Evolutionary conservation across 2,888 invertebrate genomes (phyloP), one percentile per base, ranked within the genome.

Genomic region (Caenorhabditis sinica): DNA sequence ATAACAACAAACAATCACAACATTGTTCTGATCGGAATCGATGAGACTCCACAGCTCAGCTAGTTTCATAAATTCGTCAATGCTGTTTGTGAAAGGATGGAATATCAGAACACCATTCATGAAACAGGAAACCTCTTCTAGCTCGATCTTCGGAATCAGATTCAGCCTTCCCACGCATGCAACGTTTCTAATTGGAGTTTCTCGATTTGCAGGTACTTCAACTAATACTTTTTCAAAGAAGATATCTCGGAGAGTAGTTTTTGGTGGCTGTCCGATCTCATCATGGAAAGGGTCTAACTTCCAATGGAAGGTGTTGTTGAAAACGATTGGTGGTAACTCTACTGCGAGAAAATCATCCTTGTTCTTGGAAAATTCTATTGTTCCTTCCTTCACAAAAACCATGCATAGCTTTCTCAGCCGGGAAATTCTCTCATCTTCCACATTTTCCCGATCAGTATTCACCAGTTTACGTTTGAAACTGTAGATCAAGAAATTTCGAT

Each of bases 381-480:
- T 56, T 17, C 74, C 74, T 23, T 74, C 56, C 45, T 28, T 68
- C 1, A 72, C 15, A 36, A 77, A 77, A 28, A 45, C 11, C 13
- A 9, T 36, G 20, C 73, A 72, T 15, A 15, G 23, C 11, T 51
- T 56, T 13, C 60, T n/a, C 15, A 83, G 6, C 0, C 13, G 1
- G 0, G 23, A 15, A 2, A 77, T 11, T 58, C 83, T 43, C 15
- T 72, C 58, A 61, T 77, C 76, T 45, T 33, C 17, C 1, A 15
- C 17, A 2, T 36, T 23, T 17, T 61, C 25, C 1, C 49, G 36
- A 58, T 51, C 66, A 5, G 8, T 36, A 25, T 51, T 33, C 3
- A 85, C 80, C 45, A 80, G 20, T 77, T 71, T 68, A 25, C 87
- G 33, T 53, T 75, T 83, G 63, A 66, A 88, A 61, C 85, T 75